Conservation (phyloP, 2,113 vertebrate species). For the Eulacestoma nigropectus region DNA sequence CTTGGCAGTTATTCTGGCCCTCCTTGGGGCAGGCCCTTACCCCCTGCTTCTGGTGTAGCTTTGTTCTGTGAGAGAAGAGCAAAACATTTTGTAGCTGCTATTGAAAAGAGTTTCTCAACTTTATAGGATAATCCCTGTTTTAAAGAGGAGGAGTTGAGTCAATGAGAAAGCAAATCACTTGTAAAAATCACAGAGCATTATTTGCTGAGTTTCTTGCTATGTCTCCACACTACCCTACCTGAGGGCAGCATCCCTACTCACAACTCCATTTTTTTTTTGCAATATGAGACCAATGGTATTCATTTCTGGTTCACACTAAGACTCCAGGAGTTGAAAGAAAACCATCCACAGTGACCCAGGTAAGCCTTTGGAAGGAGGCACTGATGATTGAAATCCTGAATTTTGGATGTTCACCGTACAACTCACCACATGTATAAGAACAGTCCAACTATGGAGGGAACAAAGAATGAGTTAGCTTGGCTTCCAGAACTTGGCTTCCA, state of each 20-base stretch:
- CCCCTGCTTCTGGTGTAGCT: background rate
- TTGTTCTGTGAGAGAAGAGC: slow-evolving; percentile 16
- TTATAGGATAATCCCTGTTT: slow-evolving; percentile 30
- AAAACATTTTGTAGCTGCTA: slow-evolving; percentile 28
- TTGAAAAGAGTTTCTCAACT: slow-evolving; percentile 14
- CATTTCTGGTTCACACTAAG: background rate
- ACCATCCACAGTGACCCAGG: background rate
- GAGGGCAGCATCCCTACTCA: background rate
- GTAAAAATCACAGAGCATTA: background rate
- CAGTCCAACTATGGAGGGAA: background rate
- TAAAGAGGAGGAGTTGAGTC: background rate
- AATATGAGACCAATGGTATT: background rate
- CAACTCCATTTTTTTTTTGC: background rate
- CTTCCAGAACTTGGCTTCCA: slow-evolving; percentile 41
- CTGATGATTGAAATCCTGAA: background rate
- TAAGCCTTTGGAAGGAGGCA: background rate
- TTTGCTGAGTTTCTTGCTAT: background rate
- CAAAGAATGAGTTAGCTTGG: slow-evolving; percentile 29
- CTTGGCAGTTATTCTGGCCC: slow-evolving; percentile 5
- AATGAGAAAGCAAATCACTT: background rate
- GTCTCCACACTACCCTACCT: background rate
- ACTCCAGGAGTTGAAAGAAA: background rate
- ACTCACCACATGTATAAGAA: background rate
- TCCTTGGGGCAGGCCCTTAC: background rate
- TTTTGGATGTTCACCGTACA: background rate